Conservation (phyloP, 2,113 vertebrate genomes). For the Aplodontia rufa region DNA sequence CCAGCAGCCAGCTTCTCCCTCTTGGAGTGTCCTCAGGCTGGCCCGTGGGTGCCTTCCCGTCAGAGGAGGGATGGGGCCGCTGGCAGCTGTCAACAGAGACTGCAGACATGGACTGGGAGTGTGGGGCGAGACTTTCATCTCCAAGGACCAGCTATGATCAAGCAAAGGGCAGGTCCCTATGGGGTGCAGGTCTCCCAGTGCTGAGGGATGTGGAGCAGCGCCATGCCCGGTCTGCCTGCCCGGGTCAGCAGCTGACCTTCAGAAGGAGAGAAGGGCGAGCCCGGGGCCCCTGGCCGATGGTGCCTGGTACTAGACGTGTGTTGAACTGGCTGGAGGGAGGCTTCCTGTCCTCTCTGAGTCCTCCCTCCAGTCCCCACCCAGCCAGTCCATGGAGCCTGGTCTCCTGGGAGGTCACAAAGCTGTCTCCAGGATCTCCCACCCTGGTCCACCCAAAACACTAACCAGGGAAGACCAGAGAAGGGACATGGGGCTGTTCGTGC, state of each 20-base stretch:
- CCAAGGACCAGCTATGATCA: constrained; percentile 13
- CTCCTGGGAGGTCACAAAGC: not conserved
- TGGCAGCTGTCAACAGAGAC: constrained; percentile 32
- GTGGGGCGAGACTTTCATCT: constrained; percentile 64
- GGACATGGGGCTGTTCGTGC: accelerated
- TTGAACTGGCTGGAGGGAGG: not conserved
- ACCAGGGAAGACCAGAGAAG: not conserved
- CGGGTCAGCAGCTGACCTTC: constrained; percentile 62
- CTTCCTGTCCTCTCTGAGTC: accelerated
- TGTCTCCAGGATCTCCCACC: not conserved
- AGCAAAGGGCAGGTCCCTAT: constrained; percentile 53
- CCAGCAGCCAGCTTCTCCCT: constrained; percentile 21
- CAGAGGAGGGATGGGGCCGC: constrained; percentile 44
- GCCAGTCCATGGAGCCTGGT: accelerated
- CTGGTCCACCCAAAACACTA: no score
- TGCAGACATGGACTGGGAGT: constrained; percentile 71
- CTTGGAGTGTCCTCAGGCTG: constrained; percentile 20
- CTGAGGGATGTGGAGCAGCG: not conserved
- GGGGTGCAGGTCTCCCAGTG: not conserved
- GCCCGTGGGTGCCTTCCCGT: constrained; percentile 36
- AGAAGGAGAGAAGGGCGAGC: constrained; percentile 12
- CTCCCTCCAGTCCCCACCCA: not conserved
- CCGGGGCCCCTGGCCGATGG: no score
- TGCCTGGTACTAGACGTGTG: no score
- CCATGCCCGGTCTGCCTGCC: constrained; percentile 32